Base-by-base conservation (phyloP, 1,140 invertebrate species). In the Bombus vancouverensis region DNA sequence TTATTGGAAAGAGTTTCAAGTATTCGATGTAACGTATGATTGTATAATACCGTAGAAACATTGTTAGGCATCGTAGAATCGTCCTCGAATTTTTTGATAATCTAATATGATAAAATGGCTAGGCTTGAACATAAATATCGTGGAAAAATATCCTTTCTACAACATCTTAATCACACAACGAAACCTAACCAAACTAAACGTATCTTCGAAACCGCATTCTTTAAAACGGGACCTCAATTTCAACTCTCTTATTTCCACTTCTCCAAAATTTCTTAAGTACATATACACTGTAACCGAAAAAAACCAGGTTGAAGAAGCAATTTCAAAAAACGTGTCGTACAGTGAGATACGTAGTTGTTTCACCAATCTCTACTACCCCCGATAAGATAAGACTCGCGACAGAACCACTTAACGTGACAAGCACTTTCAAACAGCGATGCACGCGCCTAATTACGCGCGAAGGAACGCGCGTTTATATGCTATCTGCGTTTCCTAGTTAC, bases 371-470 rank as follows among this genome's bases (percentile, higher is more conserved):
- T 2, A 18, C 74, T 44, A 53, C 76, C 70, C 65, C 25, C 71
- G 92, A 93, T 93, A 93, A 93, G 92, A 93, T 93, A 93, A 93
- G 84, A 18, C 72, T 22, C 39, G 65, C 37, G 75, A 62, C 65
- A 72, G 47, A 70, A 75, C 42, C 88, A 66, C 65, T 88, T 86
- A 85, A 81, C 68, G 73, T 47, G 79, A 44, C 73, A 66, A 78
- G 59, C 66, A 25, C 39, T 74, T 18, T 9, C 18, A 12, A 8
- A 47, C n/a, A 42, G 22, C 57, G 74, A 5, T 65, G 53, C 74
- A 73, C 77, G 78, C 53, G 72, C 62, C 62, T 75, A 89, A 89
- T 89, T 88, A 86, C 79, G 59, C 70, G 47, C 57, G 70, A 47
- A 81, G 28, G 72, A 34, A 47, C 53, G 68, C 25, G 66, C 70